Conservation (phyloP, 1,140 invertebrate species). For the Drosophila pandora region DNA sequence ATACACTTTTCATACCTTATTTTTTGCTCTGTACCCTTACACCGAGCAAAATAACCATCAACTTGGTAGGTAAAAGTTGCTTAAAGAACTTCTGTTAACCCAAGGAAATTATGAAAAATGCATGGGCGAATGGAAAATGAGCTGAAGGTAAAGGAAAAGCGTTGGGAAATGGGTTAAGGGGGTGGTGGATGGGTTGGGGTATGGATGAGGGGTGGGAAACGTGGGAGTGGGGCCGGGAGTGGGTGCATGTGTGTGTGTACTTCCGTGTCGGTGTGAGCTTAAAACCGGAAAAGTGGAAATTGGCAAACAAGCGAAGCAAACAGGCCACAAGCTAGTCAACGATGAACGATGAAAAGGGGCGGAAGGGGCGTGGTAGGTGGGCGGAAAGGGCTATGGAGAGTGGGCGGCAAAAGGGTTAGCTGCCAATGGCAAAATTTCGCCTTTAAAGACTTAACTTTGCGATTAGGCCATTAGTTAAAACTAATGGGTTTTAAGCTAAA, state of each 20-base stretch:
- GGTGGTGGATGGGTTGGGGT: not conserved
- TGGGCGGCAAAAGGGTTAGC: not conserved
- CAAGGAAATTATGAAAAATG: conserved; percentile 60
- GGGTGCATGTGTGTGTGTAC: conserved; percentile 20
- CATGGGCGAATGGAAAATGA: conserved; percentile 63
- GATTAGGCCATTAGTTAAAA: not conserved
- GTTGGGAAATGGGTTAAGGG: not conserved
- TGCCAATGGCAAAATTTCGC: not conserved
- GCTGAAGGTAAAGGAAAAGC: conserved; percentile 12
- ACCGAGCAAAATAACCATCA: conserved; percentile 19
- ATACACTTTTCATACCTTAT: too few species aligned
- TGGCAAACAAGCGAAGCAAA: conserved; percentile 72
- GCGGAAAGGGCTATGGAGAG: not conserved
- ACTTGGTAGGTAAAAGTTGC: conserved; percentile 41
- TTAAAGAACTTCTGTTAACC: conserved; percentile 47
- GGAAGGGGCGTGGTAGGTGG: not conserved
- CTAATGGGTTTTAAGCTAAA: not conserved
- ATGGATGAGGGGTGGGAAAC: not conserved
- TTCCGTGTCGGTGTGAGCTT: conserved; percentile 54
- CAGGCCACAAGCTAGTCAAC: conserved; percentile 54
- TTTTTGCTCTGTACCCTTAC: not conserved
- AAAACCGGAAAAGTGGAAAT: conserved; percentile 79
- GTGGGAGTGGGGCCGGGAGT: not conserved
- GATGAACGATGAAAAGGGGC: conserved; percentile 8
- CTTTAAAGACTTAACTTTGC: not conserved